These are phyloP conservation scores for Xenopus petersii DNA, from an alignment of 2,797 vertebrate species.

Conservation along the genomic window DNA sequence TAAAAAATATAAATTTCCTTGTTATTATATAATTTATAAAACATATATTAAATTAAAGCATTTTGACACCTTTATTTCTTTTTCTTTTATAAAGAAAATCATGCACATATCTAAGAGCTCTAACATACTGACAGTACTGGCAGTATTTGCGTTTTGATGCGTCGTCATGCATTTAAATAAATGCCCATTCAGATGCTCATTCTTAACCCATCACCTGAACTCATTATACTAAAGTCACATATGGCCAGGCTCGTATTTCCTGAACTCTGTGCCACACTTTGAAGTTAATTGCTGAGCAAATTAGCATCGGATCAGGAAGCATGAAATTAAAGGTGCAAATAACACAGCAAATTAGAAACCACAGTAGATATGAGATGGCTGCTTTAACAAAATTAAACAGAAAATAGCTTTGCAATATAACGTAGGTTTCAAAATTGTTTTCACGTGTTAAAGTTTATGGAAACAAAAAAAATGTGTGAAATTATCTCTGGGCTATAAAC, in stretches of 20 bases:
- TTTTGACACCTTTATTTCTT: no score
- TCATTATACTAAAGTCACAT: not conserved
- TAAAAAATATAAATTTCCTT: no score
- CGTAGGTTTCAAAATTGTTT: slow-evolving; percentile 9
- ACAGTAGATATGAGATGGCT: slow-evolving; percentile 44
- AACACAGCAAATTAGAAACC: slow-evolving; percentile 58
- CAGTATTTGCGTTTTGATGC: no score
- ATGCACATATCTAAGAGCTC: no score
- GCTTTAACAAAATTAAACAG: slow-evolving; percentile 45
- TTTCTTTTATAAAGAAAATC: no score
- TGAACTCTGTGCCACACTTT: slow-evolving; percentile 62
- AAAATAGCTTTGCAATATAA: slow-evolving; percentile 7
- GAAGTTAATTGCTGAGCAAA: slow-evolving; percentile 62
- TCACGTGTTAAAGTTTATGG: not conserved
- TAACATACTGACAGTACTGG: no score
- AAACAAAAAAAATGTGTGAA: not conserved
- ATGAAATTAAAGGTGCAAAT: slow-evolving; percentile 63
- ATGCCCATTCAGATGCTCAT: no score
- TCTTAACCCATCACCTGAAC: not conserved
- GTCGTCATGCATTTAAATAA: no score
- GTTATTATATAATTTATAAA: no score
- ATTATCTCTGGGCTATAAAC: no score
- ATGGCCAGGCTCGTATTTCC: slow-evolving; percentile 46
- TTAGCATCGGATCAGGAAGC: slow-evolving; percentile 60
- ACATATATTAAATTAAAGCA: no score